Base-by-base conservation (phyloP, 2,113 vertebrate species). In the Lonchura striata region DNA sequence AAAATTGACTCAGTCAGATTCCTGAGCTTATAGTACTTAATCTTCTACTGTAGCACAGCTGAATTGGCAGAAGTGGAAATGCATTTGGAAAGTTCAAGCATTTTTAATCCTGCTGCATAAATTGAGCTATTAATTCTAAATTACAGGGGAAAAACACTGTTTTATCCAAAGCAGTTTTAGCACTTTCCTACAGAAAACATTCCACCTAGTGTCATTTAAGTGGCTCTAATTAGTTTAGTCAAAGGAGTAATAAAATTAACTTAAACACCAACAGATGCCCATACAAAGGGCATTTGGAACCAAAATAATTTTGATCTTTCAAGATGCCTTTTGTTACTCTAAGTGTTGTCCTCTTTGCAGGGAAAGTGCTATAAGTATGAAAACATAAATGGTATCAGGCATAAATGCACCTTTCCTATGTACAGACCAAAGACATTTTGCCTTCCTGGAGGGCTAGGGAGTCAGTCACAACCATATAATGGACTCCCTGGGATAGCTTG, bases 101-200 rank as follows among this genome's bases (percentile, higher is more conserved):
- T 93, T 94, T 96, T 77, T 79, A 75, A 95, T 93, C 79, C 81
- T 63, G 30, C 64, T 87, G 27, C n/a, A 87, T 66, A 42, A 76
- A 83, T 61, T 60, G 54, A 86, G 23, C 41, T 95, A 84, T 97
- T 95, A 82, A 89, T 95, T 50, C 90, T 82, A 91, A 92, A 71
- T 84, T 86, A 57, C 63, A 76, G 28, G n/a, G 53, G 0, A 59
- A 94, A 91, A 74, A 5, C 16, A 56, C 35, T 47, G 47, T 74
- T 88, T 81, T 83, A 83, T 88, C 50, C 66, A 64, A 82, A 91
- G 60, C 28, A 91, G 41, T 64, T 56, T 71, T 71, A 85, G 53
- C 63, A 61, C n/a, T 71, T 90, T 68, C 18, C 57, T 82, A 49
- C n/a, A 72, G 56, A 81, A 86, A 86, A 44, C 27, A 91, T 90